Evolutionary conservation across 2,113 vertebrate genomes (phyloP).

Genomic region (Sylvia atricapilla): DNA sequence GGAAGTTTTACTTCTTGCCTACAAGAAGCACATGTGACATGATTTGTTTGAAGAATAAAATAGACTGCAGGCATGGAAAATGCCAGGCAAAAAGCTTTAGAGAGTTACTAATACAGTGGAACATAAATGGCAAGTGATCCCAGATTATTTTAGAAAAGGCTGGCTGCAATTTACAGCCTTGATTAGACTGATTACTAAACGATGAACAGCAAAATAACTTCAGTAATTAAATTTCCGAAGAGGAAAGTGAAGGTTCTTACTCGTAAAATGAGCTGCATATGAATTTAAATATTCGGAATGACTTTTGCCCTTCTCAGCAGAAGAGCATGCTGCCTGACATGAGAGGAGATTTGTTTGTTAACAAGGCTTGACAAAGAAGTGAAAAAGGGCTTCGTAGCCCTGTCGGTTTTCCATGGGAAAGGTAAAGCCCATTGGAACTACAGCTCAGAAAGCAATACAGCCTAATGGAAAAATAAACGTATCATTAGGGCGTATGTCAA

Average conservation of each 20-base stretch:
- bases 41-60: constrained; percentile 25
- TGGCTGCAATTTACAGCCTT: not conserved
- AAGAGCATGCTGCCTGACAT: not conserved
- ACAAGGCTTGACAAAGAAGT: not conserved
- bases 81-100: not conserved
- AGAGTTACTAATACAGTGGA: not conserved
- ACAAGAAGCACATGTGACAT: not conserved
- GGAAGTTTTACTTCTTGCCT: constrained; percentile 32
- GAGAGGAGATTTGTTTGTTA: not conserved
- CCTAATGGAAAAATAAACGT: not conserved
- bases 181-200: not conserved
- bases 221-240: not conserved
- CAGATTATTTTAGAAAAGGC: not conserved
- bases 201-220: not conserved
- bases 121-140: constrained; percentile 4
- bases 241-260: not conserved
- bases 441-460: not conserved
- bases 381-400: not conserved
- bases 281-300: not conserved
- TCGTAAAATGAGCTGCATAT: not conserved
- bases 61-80: constrained; percentile 32
- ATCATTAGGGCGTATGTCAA: not conserved
- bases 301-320: not conserved
- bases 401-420: not conserved
- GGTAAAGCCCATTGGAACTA: not conserved